phyloP scores from a whole-genome alignment of 2,797 vertebrate species.

The Staurois parvus region DNA sequence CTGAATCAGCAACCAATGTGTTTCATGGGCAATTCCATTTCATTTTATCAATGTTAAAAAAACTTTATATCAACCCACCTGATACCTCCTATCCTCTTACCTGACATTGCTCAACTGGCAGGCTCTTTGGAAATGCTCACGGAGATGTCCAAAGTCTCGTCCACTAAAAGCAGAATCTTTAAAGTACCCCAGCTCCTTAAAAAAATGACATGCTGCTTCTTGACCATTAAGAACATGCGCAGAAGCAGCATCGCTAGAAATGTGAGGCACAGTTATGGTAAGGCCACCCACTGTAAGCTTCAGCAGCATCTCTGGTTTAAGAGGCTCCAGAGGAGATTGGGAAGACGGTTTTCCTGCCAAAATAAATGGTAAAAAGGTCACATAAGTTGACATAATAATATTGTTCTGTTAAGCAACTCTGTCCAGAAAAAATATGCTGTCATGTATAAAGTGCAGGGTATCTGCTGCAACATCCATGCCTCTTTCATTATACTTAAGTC shows the following conservation, averaged over 20 bases:
- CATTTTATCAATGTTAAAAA: too few species aligned
- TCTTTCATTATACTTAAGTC: too few species aligned
- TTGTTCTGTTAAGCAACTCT: too few species aligned
- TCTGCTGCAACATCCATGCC: too few species aligned
- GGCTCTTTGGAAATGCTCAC: slow-evolving; percentile 82
- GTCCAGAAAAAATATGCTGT: too few species aligned
- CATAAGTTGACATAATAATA: too few species aligned
- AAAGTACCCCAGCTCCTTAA: slow-evolving; percentile 81
- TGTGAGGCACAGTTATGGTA: slow-evolving; percentile 82
- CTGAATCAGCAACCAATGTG: too few species aligned
- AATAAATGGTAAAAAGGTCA: neutral
- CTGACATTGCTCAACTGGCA: slow-evolving; percentile 87
- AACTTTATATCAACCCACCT: too few species aligned
- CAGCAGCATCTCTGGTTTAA: slow-evolving; percentile 84
- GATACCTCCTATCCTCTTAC: slow-evolving; percentile 68
- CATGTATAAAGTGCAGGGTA: too few species aligned
- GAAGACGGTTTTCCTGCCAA: slow-evolving; percentile 76
- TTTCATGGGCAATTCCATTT: too few species aligned
- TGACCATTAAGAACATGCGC: slow-evolving; percentile 66
- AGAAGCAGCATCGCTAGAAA: slow-evolving; percentile 63
- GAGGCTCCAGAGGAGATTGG: slow-evolving; percentile 74
- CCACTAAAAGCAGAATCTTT: slow-evolving; percentile 87
- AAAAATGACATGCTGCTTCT: slow-evolving; percentile 82
- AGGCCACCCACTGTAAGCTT: slow-evolving; percentile 86
- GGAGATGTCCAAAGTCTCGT: slow-evolving; percentile 84